Evolutionary conservation across 2,797 vertebrate genomes (phyloP), one percentile per base, ranked within the genome.

Genomic region (Neosilurus mollespiculum): DNA sequence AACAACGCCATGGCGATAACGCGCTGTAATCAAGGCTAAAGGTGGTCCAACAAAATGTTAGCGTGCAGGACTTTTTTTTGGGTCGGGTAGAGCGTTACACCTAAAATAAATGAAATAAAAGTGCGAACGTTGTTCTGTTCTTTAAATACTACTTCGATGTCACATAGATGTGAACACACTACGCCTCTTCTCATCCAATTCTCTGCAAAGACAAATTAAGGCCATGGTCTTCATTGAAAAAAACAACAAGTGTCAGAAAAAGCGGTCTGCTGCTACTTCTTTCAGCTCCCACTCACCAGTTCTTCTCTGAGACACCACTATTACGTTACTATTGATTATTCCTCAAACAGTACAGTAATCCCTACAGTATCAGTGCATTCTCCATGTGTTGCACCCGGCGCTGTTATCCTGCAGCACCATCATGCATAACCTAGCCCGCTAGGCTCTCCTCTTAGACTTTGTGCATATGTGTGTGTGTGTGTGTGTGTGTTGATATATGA

Each of bases 281-380:
- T 86, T 66, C 67, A 78, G 43, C 76, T 62, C 72, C 73, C 79
- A 80, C 65, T 30, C 73, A 77, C 65, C 70, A 54, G 82, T 24
- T 64, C 67, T 49, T 30, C 59, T 43, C 67, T 34, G 83, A 83
- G 53, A 81, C 14, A 22, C 54, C n/a, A 54, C 54, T 80, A 49
- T 72, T 51, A 83, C 58, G 70, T 83, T 67, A 59, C 37, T 69
- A 82, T 72, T 61, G 82, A 84, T 86, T 84, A 20, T 76, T 84
- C 76, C 53, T 54, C 61, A 83, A 77, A 80, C 53, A n/a, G 66
- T 51, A 76, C 76, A 78, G 56, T 20, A 53, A 65, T 59, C 77
- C 49, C 62, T 65, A 86, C 72, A 78, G 69, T 9, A 85, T 12
- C 11, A 18, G 62, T 34, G 18, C 76, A 22, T 71, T 72, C 43